Base-by-base conservation (phyloP, 37 sponge, comb jelly and placozoan species). In the Ianthella basta region DNA sequence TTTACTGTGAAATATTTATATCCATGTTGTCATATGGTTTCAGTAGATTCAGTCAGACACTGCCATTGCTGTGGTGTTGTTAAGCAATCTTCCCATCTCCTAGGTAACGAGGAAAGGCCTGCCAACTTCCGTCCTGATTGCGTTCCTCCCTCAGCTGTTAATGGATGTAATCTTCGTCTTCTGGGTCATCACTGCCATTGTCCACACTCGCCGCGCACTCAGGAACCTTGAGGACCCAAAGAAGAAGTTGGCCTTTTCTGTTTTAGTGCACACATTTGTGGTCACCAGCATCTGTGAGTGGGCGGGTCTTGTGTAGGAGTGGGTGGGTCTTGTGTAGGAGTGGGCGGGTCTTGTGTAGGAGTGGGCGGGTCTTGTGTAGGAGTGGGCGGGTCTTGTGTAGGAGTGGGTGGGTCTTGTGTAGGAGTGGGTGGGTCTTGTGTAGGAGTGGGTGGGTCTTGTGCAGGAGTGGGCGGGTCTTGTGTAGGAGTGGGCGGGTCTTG, bases 241-340 rank as follows among this genome's bases (percentile, higher is more conserved):
- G 32, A 74, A 83, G 36, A 95, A 95, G 66, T 91, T 95, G 1
- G 23, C 96, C 33, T 65, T 95, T 55, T 95, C 92, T 81, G 92
- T 89, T 54, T 79, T 95, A 18, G 74, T 82, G 2, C 84, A 88
- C 68, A 79, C 88, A 15, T 84, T 95, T 78, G 86, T 95, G 23
- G 87, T 89, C 67, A 84, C 88, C 32, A 86, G 85, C 1, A 34
- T 94, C 15, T 88, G 89, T 89, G 16, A 83, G 88, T 60, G 0
- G 0, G 23, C 5, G 39, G 32, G 23, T 38, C 21, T 20, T 32
- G 73, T n/a, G 64, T n/a, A n/a, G n/a, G n/a, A 27, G 64, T n/a
- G 12, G 27, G 3, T 6, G 27, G 24, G 64, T 4, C 8, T 19
- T 35, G 16, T 19, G n/a, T n/a, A n/a, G n/a, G 50, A 44, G 50